Evolutionary conservation across 2,113 vertebrate species (phyloP), one percentile per base, ranked within the genome.

Genomic region (Mohoua ochrocephala): DNA sequence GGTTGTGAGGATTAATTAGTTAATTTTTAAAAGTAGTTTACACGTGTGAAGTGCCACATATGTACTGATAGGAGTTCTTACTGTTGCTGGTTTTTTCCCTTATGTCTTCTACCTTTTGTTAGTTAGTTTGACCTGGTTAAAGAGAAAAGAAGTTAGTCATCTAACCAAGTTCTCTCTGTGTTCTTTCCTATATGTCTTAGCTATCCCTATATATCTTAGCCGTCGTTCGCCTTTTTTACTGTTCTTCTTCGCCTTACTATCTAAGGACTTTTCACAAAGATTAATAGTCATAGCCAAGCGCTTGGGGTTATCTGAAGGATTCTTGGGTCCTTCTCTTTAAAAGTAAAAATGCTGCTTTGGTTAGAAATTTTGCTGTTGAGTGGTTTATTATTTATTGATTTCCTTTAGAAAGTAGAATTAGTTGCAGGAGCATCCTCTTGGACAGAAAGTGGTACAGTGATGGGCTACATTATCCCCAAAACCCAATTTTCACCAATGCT

Each of bases 1-100:
- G n/a, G n/a, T n/a, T n/a, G n/a, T n/a, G n/a, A n/a, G n/a, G n/a
- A n/a, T n/a, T n/a, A n/a, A n/a, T n/a, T n/a, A n/a, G n/a, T n/a
- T n/a, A n/a, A n/a, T 92, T 84, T 86, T 82, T 82, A 52, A 30
- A 85, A 95, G 63, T 70, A 69, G 82, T 84, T 91, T 95, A 87
- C 65, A 52, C 1, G 0, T 82, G 37, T 89, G 59, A 81, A 91
- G 64, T 84, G 35, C 49, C 41, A 35, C 79, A 57, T 81, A 65
- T 84, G 84, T 79, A 69, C 71, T 75, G 24, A 39, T 41, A 74
- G 21, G 44, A 59, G 5, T 74, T 84, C 63, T 87, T 75, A 17
- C 53, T 95, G 35, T 81, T 86, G 47, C 75, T 85, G 11, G 0
- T 30, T 78, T 92, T 91, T 75, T 21, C 33, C 39, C 19, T 84